Base-by-base conservation (phyloP, 1,140 invertebrate genomes). In the Homalodisca vitripennis region DNA sequence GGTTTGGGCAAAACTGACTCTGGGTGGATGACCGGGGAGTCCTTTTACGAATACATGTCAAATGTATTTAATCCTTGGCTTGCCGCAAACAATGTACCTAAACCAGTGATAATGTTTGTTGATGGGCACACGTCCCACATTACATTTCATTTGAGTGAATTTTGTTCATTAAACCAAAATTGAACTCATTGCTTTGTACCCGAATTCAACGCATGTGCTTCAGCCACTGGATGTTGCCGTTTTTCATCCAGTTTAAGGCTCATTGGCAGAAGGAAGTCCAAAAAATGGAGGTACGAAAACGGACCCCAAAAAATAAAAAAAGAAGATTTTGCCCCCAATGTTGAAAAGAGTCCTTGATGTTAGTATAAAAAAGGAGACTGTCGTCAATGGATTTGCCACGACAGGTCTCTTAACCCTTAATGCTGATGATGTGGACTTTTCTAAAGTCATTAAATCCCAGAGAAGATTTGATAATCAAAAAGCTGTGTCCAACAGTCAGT, bases 171-270 rank as follows among this genome's bases (percentile, higher is more conserved):
- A 77, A 66, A 79, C 80, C 63, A 69, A 70, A 41, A 82, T 83
- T n/a, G 71, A 78, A 27, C 69, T 82, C 29, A 66, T 82, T 17
- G 74, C 77, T 3, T 68, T 82, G 3, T 77, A 75, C 48, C 80
- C 80, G 14, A 82, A 82, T 73, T 72, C 78, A 1, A 82, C 80
- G 1, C 79, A 82, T 67, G 75, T 82, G 22, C 47, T 81, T 2
- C 80, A 82, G 73, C 81, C 81, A 13, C 62, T 77, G 32, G 80
- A 81, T 73, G 77, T 82, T 1, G 66, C 74, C 0, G 75, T 78
- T 32, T 81, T 82, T 72, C 60, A 69, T 1, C 74, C 79, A n/a
- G 26, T 55, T 79, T 1, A 81, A 81, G 74, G 62, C 60, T 31
- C 60, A 60, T 10, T 81, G 80, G 80, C 77, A 73, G 69, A 74